phyloP scores from a whole-genome alignment of 2,888 invertebrate genomes.

The Caenorhabditis virilis region DNA sequence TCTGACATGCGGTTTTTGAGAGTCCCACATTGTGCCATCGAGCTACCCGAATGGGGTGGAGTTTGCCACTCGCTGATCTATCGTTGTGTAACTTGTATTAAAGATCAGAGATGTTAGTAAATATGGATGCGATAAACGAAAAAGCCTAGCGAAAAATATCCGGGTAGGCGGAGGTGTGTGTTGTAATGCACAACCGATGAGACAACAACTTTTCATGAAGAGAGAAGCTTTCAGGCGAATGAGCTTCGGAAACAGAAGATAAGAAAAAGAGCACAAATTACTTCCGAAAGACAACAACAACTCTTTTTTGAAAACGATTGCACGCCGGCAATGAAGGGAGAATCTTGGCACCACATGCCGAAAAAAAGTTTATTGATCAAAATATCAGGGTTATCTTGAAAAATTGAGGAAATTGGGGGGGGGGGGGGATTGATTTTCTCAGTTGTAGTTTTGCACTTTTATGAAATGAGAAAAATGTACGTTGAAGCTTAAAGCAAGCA shows the following conservation, averaged over 20 bases:
- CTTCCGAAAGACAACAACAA: conserved; percentile 3
- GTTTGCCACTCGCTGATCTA: conserved; percentile 16
- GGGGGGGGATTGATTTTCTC: too few relatives aligned
- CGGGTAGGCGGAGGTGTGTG: conserved; percentile 45
- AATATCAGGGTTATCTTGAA: too few relatives aligned
- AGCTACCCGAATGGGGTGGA: conserved; percentile 18
- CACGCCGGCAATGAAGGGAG: background rate
- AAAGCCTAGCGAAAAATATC: conserved; percentile 49
- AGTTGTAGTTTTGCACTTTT: too few relatives aligned
- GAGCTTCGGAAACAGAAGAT: background rate
- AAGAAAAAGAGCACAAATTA: conserved; percentile 8
- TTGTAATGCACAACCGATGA: conserved; percentile 22
- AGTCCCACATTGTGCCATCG: conserved; percentile 20
- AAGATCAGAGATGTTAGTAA: too few relatives aligned
- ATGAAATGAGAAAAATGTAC: too few relatives aligned
- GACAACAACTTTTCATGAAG: conserved; percentile 24
- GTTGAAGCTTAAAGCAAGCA: too few relatives aligned
- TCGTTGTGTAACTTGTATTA: conserved; percentile 39
- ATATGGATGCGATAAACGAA: conserved; percentile 16
- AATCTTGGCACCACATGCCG: background rate
- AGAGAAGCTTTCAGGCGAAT: conserved; percentile 10
- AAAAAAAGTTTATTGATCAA: too few relatives aligned
- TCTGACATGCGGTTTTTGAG: conserved; percentile 34
- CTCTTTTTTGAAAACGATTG: background rate
- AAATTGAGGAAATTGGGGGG: too few relatives aligned